Conservation (phyloP, 2,113 vertebrate species). For the Pardalotus punctatus region DNA sequence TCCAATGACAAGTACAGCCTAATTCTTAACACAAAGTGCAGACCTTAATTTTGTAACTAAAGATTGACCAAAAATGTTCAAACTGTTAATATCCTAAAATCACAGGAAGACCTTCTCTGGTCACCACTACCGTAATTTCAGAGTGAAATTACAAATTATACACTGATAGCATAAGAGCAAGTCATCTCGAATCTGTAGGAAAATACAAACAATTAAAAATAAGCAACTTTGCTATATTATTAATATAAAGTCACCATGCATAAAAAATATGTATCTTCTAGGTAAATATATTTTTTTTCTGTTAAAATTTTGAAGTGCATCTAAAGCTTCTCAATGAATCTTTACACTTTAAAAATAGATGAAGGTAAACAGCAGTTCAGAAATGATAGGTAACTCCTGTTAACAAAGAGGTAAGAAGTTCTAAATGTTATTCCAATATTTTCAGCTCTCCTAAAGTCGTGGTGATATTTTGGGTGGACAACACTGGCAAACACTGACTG, state of each 20-base stretch:
- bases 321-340: slow-evolving; percentile 15
- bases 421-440: background rate
- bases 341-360: background rate
- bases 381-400: background rate
- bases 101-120: background rate
- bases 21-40: background rate
- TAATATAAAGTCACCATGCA: slow-evolving; percentile 17
- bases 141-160: background rate
- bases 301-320: slow-evolving; percentile 2
- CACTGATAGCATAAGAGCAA: background rate
- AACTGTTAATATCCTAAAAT: background rate
- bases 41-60: background rate
- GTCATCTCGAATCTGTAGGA: background rate
- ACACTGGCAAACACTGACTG: background rate
- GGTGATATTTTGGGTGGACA: background rate
- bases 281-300: slow-evolving; percentile 8
- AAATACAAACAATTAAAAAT: background rate
- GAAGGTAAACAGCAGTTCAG: background rate
- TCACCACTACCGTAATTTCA: background rate
- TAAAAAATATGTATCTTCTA: slow-evolving; percentile 40
- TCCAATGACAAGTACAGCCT: background rate
- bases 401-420: background rate
- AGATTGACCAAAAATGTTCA: background rate
- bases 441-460: background rate
- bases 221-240: background rate